These are phyloP conservation scores for Crypturellus undulatus DNA, from an alignment of 2,113 vertebrate species.

Conservation along the genomic window DNA sequence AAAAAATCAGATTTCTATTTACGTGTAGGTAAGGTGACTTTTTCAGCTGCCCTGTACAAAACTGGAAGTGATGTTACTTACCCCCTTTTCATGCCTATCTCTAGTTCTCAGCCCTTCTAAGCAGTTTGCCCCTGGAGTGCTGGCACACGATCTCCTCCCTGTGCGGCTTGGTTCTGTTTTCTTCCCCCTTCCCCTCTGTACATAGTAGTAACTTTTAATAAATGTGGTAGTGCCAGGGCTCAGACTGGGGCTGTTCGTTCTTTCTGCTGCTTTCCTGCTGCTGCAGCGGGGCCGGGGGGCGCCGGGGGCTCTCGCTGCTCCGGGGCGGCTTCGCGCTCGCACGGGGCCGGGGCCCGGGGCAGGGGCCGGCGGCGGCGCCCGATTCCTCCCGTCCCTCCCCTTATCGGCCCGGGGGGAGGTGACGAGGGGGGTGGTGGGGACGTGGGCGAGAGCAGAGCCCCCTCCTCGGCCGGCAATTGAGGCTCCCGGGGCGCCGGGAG, in stretches of 20 bases:
- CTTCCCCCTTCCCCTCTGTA: constrained; percentile 67
- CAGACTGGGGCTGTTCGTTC: background rate
- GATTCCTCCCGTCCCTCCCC: background rate
- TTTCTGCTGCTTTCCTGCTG: background rate
- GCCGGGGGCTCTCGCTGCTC: no score
- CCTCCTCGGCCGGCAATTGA: background rate
- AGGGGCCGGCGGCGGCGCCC: no score
- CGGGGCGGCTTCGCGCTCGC: no score
- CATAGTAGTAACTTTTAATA: constrained; percentile 83
- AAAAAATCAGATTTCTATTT: constrained; percentile 58
- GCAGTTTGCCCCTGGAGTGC: background rate
- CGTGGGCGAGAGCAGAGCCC: background rate
- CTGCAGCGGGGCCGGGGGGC: rapidly evolving
- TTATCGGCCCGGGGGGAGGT: background rate
- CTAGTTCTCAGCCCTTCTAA: constrained; percentile 40
- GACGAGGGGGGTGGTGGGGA: no score
- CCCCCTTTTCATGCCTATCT: constrained; percentile 28
- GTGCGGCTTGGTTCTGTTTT: background rate
- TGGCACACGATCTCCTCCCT: constrained; percentile 24
- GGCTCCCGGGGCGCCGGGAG: background rate
- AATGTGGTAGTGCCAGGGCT: constrained; percentile 71
- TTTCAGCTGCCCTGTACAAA: constrained; percentile 70
- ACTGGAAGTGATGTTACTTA: constrained; percentile 67
- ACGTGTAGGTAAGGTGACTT: constrained; percentile 71
- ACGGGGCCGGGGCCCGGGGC: no score